Conservation (phyloP, 2,113 vertebrate genomes). For the Anolis sagrei region DNA sequence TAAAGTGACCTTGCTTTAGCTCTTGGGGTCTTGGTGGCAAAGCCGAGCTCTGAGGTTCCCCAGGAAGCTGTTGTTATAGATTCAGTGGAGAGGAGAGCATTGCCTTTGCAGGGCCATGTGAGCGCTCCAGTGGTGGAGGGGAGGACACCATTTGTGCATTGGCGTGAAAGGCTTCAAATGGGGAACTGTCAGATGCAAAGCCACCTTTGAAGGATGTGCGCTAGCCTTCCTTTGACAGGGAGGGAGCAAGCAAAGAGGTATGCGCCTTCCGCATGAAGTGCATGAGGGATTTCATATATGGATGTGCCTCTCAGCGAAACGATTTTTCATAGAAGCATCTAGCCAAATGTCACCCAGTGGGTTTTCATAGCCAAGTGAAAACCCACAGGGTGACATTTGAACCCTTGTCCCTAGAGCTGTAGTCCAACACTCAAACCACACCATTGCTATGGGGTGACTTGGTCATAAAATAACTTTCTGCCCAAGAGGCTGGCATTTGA, state of each 20-base stretch:
- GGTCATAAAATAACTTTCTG: too few species aligned
- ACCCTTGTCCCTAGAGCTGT: too few species aligned
- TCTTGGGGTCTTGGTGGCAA: too few species aligned
- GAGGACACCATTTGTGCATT: neutral
- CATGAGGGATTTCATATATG: neutral
- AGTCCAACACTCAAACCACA: too few species aligned
- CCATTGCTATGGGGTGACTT: too few species aligned
- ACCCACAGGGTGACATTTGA: too few species aligned
- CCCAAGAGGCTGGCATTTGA: too few species aligned
- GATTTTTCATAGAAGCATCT: neutral
- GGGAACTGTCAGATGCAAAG: rapidly evolving
- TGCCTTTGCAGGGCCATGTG: constrained; percentile 12
- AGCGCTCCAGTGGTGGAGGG: neutral
- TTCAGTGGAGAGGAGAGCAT: constrained; percentile 7
- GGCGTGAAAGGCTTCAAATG: neutral
- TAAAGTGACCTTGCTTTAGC: too few species aligned
- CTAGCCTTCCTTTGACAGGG: neutral
- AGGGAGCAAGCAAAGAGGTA: neutral
- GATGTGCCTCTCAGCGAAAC: neutral
- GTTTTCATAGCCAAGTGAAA: neutral
- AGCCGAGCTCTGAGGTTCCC: too few species aligned
- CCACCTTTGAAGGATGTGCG: neutral
- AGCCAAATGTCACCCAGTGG: neutral
- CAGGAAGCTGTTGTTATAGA: neutral
- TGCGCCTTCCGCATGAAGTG: neutral